Conservation (phyloP, 2,888 invertebrate genomes). For the Tetheella fluctuosa region DNA sequence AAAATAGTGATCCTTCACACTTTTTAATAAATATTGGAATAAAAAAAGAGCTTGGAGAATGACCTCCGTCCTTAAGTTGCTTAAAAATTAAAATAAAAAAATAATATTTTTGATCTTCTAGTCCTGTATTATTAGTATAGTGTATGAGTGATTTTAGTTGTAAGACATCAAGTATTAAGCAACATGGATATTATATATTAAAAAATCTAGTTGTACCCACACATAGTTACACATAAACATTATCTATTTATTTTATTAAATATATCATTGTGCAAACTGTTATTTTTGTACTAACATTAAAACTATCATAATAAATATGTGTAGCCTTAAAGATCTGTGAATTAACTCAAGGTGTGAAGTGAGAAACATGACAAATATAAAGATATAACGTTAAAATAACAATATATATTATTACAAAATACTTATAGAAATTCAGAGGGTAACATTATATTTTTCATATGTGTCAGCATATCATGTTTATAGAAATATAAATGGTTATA, state of each 20-base stretch:
- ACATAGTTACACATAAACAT: neutral
- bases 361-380: conserved; percentile 63
- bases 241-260: too few species aligned
- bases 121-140: conserved; percentile 62
- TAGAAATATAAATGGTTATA: conserved; percentile 72
- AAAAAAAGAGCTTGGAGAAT: conserved; percentile 59
- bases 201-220: neutral
- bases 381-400: conserved; percentile 15
- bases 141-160: conserved; percentile 42
- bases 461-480: conserved; percentile 77
- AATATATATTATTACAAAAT: conserved; percentile 12
- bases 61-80: conserved; percentile 65
- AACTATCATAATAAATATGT: conserved; percentile 21
- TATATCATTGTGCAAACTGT: conserved; percentile 1
- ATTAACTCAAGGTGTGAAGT: conserved; percentile 40
- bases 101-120: conserved; percentile 66
- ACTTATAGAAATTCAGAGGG: conserved; percentile 28
- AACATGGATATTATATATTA: conserved; percentile 27
- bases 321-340: conserved; percentile 66
- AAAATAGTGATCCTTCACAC: neutral
- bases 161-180: conserved; percentile 39
- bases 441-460: conserved; percentile 65
- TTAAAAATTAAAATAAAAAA: conserved; percentile 35
- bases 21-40: neutral
- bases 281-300: conserved; percentile 5